Conservation (phyloP, 2,113 vertebrate species). For the Neodon shergylaensis region DNA sequence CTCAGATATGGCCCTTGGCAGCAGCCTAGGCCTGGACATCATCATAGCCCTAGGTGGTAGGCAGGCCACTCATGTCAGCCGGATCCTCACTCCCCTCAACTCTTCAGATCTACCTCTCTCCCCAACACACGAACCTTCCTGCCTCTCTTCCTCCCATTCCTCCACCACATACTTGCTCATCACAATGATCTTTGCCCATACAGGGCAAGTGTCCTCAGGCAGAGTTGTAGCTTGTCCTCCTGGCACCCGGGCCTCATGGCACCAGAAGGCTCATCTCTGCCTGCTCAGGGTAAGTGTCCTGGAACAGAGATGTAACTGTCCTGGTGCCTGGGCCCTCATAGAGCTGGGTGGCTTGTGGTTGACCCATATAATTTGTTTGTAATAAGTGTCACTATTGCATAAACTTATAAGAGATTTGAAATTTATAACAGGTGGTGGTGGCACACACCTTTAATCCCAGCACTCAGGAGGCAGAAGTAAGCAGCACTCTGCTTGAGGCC, state of each 20-base stretch:
- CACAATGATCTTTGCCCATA: background rate
- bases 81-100: background rate
- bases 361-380: background rate
- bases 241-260: background rate
- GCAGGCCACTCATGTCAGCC: background rate
- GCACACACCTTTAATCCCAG: background rate
- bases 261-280: background rate
- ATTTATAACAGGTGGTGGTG: background rate
- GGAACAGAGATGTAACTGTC: background rate
- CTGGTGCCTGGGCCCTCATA: background rate
- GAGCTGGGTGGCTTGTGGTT: background rate
- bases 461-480: background rate
- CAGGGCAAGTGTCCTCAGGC: background rate
- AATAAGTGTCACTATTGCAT: background rate
- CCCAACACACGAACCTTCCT: background rate
- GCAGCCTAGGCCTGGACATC: background rate
- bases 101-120: background rate
- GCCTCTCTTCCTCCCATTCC: background rate
- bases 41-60: background rate
- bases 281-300: background rate
- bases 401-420: background rate
- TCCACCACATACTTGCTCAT: background rate
- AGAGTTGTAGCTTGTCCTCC: background rate
- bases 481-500: background rate
- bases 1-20: background rate